These are phyloP conservation scores for Ctenicera cuprea DNA, from an alignment of 2,888 invertebrate species.

Conservation along the genomic window DNA sequence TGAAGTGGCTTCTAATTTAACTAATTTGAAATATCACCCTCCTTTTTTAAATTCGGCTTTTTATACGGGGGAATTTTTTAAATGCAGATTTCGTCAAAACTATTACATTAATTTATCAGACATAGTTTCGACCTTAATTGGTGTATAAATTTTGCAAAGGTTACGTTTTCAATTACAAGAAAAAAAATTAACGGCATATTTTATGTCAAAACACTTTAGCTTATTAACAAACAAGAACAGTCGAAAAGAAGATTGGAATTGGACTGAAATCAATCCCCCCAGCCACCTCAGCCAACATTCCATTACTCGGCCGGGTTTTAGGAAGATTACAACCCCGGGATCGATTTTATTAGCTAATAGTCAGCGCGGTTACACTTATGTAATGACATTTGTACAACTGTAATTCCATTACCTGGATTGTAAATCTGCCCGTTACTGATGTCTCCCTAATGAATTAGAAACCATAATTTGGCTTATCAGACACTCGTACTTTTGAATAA, in stretches of 20 bases:
- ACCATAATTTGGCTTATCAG: constrained; percentile 60
- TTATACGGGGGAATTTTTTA: neutral
- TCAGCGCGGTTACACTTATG: constrained; percentile 71
- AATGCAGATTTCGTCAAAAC: neutral
- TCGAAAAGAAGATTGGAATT: constrained; percentile 52
- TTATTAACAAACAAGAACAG: constrained; percentile 54
- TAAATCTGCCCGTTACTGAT: constrained; percentile 69
- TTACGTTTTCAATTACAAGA: constrained; percentile 32
- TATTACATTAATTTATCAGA: neutral
- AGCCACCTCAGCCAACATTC: constrained; percentile 63
- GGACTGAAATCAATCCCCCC: constrained; percentile 60
- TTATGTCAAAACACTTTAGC: constrained; percentile 54
- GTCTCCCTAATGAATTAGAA: constrained; percentile 66
- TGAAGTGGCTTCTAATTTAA: constrained; percentile 49
- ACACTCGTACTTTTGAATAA: constrained; percentile 32
- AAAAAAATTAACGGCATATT: constrained; percentile 48
- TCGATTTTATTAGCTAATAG: constrained; percentile 72
- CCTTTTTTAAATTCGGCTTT: constrained; percentile 7
- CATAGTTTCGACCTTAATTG: constrained; percentile 1
- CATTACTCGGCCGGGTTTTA: constrained; percentile 65
- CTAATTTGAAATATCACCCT: constrained; percentile 40
- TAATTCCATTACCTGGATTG: constrained; percentile 72
- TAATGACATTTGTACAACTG: constrained; percentile 71
- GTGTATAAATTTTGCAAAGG: constrained; percentile 27
- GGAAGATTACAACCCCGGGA: constrained; percentile 67